These are phyloP conservation scores for Gymnoscopelus microlampas DNA, from an alignment of 2,797 vertebrate species.

Conservation along the genomic window DNA sequence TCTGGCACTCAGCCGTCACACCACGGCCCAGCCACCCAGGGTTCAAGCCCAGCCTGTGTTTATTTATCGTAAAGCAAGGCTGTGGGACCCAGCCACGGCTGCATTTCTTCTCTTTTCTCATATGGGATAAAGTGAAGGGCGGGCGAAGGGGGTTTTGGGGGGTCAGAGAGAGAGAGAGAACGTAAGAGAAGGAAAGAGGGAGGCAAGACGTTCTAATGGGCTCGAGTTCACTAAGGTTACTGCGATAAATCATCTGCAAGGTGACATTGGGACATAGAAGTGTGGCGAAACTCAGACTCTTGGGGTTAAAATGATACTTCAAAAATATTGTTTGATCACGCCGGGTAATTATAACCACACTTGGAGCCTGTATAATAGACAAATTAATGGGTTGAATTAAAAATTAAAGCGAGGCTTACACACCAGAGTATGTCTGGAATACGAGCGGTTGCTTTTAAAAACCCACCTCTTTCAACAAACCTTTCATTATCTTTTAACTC, in stretches of 20 bases:
- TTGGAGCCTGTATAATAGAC: not conserved
- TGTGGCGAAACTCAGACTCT: not conserved
- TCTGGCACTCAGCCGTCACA: conserved; percentile 67
- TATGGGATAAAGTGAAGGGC: conserved; percentile 10
- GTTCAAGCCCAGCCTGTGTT: conserved; percentile 61
- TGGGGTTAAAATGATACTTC: not conserved
- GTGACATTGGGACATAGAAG: not conserved
- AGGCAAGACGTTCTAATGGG: not conserved
- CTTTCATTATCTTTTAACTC: no score
- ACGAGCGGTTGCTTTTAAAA: not conserved
- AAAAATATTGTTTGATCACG: not conserved
- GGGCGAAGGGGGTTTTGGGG: not conserved
- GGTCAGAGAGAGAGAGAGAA: conserved; percentile 7
- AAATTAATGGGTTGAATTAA: not conserved
- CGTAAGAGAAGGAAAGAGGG: not conserved
- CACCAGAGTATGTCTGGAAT: not conserved
- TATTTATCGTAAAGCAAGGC: conserved; percentile 62
- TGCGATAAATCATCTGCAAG: conserved; percentile 3
- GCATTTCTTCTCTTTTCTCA: conserved; percentile 31
- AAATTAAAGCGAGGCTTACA: not conserved
- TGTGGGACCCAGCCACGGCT: conserved; percentile 30
- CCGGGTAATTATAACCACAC: not conserved
- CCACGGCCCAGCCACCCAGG: conserved; percentile 56
- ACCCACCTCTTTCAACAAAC: not conserved
- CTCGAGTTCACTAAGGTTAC: conserved; percentile 3